Base-by-base conservation (phyloP, 2,888 invertebrate species). In the Rhagonycha lutea region DNA sequence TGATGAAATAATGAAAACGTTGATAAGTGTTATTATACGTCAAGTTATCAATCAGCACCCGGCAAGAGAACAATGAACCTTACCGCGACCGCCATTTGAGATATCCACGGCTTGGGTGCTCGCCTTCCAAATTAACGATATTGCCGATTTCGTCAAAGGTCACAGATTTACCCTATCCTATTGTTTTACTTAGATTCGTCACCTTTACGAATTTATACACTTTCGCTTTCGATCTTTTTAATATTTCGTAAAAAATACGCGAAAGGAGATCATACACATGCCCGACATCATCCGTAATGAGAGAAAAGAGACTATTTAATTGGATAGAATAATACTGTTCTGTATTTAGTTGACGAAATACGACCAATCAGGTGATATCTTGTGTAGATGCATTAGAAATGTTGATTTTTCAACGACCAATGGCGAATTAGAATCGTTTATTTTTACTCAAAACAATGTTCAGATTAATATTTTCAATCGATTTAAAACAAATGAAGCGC, bases 21-120 rank as follows among this genome's bases (percentile, higher is more conserved):
- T 82, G 83, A 83, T 82, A 83, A 82, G 81, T 79, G 82, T 26
- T 23, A 82, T 82, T 80, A 83, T 79, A 82, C 81, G 82, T 84
- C 84, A 83, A 84, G 79, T 83, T 84, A 85, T 86, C 85, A 85
- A 86, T 86, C 85, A 79, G 83, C 78, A 77, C 82, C 85, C 85
- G 85, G 84, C 83, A 83, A 83, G 86, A 86, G 89, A 89, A 89
- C 89, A 89, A 89, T 89, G 89, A 89, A 89, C 89, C 85, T 89
- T 89, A 84, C 86, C 86, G 86, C 86, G 88, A 89, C 89, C 89
- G 89, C 89, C 89, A 89, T 89, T 89, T 86, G 87, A 87, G 87
- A 88, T 88, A 87, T 88, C 88, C 88, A 86, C 87, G 87, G 88
- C 88, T 88, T 88, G 87, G 87, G 86, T 85, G 86, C 84, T 84